Evolutionary conservation across 2,113 vertebrate genomes (phyloP), one percentile per base, ranked within the genome.

Genomic region (Misgurnus mizolepis): DNA sequence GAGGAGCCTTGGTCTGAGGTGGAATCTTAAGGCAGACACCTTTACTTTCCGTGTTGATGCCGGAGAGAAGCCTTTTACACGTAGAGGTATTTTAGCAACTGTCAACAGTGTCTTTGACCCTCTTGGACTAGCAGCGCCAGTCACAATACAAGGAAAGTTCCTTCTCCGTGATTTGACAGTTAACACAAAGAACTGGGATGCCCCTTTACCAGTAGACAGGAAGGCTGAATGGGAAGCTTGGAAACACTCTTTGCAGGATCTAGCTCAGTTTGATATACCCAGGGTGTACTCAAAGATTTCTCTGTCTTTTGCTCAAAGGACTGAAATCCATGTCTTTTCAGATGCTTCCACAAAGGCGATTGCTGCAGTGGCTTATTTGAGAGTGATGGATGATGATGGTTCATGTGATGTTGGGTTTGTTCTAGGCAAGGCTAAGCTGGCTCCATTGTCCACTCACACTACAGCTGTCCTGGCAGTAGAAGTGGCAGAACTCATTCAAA

Each of bases 51-150:
- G 41, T 12, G 43, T 73, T 45, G 15, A 71, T 34, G 10, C 10
- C 9, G 34, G 12, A 15, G 6, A 70, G 18, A 60, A 79, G 45
- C 39, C 67, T n/a, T 79, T 79, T 3, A 71, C 65, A 5, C 14
- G 50, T n/a, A 18, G 81, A 7, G 77, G 67, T 41, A 40, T 70
- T 17, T 64, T 82, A 2, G 79, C 67, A 14, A 69, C 58, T 1
- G 56, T 80, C 5, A 73, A 83, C 40, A 83, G 67, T 11, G 7
- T 83, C 0, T 79, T 70, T 40, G 75, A 79, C 12, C 65, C 75
- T 34, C 55, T 82, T 41, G 81, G 81, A 5, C 15, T 79, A 6
- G 15, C 68, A n/a, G 75, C 75, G 1, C 80, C 49, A 2, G 64
- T 77, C 27, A 79, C 50, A 0, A 61, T 79, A 7, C 75, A 82